Evolutionary conservation across 2,888 invertebrate species (phyloP).

Genomic region (Hydropsyche betteni): DNA sequence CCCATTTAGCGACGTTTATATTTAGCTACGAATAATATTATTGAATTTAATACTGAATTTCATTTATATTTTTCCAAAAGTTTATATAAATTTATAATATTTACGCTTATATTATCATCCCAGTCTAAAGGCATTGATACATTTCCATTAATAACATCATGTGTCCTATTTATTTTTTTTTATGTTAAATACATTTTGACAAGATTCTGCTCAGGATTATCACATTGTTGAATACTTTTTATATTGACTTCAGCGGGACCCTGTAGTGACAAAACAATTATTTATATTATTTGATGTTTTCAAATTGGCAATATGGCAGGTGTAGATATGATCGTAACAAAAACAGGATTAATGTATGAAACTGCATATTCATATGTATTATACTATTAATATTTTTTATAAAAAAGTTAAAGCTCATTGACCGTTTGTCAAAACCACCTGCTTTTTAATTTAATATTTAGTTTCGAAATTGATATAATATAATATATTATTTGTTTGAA

Average conservation of each 20-base stretch:
- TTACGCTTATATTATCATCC: neutral
- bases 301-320: constrained; percentile 1
- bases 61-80: no score
- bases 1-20: constrained; percentile 41
- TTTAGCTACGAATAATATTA: constrained; percentile 21
- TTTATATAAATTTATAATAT: no score
- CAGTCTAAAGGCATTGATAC: neutral
- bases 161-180: constrained; percentile 52
- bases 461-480: no score
- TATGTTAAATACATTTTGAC: constrained; percentile 52
- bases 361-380: no score
- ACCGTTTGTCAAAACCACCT: no score
- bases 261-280: constrained; percentile 10
- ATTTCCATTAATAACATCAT: constrained; percentile 28
- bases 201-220: constrained; percentile 50
- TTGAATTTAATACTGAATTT: no score
- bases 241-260: constrained; percentile 56
- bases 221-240: constrained; percentile 54
- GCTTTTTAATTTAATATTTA: no score
- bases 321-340: neutral
- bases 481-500: no score
- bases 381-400: no score
- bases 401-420: no score
- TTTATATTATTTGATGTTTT: neutral
- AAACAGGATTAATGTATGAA: no score